These are phyloP conservation scores for Drosophila greeni DNA, from an alignment of 2,888 invertebrate species.

Conservation along the genomic window DNA sequence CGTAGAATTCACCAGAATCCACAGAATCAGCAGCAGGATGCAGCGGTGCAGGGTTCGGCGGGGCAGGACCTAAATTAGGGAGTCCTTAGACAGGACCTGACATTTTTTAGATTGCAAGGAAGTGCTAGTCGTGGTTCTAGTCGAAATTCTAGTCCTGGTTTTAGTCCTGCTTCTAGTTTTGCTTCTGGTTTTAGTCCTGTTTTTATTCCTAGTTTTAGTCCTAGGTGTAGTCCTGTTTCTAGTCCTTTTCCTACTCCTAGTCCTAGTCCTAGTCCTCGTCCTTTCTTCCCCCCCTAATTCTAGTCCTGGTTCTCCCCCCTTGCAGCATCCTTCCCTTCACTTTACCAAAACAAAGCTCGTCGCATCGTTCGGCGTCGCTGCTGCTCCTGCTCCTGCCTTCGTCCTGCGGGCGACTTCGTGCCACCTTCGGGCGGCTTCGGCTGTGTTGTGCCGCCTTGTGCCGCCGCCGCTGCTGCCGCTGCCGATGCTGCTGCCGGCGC, in stretches of 20 bases:
- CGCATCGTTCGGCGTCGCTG: conserved; percentile 30
- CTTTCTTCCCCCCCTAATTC: no score
- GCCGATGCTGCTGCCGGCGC: conserved; percentile 30
- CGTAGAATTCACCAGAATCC: neutral
- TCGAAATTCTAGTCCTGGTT: no score
- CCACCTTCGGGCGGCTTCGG: conserved; percentile 19
- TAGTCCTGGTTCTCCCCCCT: conserved; percentile 15
- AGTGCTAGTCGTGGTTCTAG: no score
- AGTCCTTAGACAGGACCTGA: no score
- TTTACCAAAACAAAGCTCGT: conserved; percentile 42
- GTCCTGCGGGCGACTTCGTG: conserved; percentile 34
- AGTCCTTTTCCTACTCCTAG: neutral
- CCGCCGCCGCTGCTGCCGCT: conserved; percentile 19
- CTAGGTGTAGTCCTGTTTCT: neutral
- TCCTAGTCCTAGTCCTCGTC: neutral
- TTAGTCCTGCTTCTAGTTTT: no score
- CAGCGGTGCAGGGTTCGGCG: neutral
- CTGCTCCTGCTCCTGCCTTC: conserved; percentile 7
- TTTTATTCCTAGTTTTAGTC: conserved; percentile 21
- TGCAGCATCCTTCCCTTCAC: conserved; percentile 19
- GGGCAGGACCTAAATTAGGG: neutral
- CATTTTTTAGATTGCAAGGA: no score
- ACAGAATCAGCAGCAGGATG: neutral
- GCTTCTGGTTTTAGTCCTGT: neutral
- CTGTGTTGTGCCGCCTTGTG: conserved; percentile 6